Evolutionary conservation across 1,140 invertebrate genomes (phyloP), one percentile per base, ranked within the genome.

Genomic region (Drosophila lini): DNA sequence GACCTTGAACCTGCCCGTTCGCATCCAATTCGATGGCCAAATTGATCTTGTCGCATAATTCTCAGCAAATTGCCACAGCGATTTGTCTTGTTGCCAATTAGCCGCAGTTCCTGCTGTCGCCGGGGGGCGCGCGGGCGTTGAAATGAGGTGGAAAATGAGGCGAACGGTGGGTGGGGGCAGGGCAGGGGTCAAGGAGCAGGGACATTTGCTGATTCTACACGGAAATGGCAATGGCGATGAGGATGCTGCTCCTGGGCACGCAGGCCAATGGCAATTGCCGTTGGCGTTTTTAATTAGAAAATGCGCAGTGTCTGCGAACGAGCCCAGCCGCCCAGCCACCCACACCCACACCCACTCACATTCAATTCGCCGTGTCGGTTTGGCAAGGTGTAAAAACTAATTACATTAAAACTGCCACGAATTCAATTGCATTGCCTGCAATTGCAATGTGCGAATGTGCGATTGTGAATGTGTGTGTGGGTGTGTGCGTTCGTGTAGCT

Each of bases 351-450:
- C 52, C 25, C 40, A 36, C 61, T 32, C 73, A 65, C 73, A 53
- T 71, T 78, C 58, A 53, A 59, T 67, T 73, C 59, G 22, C 53
- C 40, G 64, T 62, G 60, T 50, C 55, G 74, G 76, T 82, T 73
- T 74, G 69, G 83, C 80, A 89, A 86, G 83, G 83, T 86, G 83
- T 86, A 83, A 86, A 86, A 86, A 86, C 83, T 88, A 86, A 86
- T 86, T 86, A 86, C 84, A 86, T 86, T 86, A 86, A 86, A 86
- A 86, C 84, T 88, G 83, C 83, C 83, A 86, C 83, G 84, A 86
- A 88, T 86, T 86, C 83, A 89, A 86, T 86, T 89, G 83, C 80
- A 89, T 80, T 80, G 84, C 64, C 58, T 77, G 78, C 61, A 62
- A 64, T 41, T 75, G 62, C 50, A 38, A 53, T 64, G 40, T 50